A percentile compares a stretch with the other conserved stretches of the same genome.
Conservation (phyloP, 2,113 vertebrate genomes). For the Crotalus horridus region DNA sequence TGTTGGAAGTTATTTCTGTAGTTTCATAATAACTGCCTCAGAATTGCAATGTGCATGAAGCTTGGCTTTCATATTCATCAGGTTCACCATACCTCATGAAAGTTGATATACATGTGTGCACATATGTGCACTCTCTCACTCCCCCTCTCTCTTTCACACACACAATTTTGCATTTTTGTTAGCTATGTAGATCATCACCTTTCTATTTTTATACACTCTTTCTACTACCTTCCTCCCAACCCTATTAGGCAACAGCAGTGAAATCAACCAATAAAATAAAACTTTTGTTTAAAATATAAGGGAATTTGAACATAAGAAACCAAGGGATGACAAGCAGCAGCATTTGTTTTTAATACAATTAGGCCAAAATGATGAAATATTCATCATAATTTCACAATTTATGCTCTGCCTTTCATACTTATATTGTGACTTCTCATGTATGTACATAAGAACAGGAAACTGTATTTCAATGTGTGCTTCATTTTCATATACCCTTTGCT, state of each 20-base stretch:
- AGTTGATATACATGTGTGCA: background rate
- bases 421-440: background rate
- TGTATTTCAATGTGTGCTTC: background rate
- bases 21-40: conserved; percentile 14
- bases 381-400: background rate
- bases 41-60: background rate
- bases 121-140: background rate
- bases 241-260: background rate
- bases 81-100: background rate
- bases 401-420: background rate
- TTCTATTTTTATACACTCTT: background rate
- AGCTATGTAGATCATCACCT: background rate
- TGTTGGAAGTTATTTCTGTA: conserved; percentile 18
- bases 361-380: background rate
- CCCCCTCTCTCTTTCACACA: background rate
- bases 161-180: conserved; percentile 20
- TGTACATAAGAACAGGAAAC: background rate
- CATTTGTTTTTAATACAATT: background rate
- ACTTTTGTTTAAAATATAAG: no score
- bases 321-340: background rate
- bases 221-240: background rate
- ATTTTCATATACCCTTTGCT: background rate
- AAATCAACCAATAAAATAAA: background rate
- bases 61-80: background rate
- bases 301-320: background rate